Percentiles rank a stretch among this genome's conserved stretches.
phyloP scores from a whole-genome alignment of 2,888 invertebrate species.

The Nemoura dubitans region DNA sequence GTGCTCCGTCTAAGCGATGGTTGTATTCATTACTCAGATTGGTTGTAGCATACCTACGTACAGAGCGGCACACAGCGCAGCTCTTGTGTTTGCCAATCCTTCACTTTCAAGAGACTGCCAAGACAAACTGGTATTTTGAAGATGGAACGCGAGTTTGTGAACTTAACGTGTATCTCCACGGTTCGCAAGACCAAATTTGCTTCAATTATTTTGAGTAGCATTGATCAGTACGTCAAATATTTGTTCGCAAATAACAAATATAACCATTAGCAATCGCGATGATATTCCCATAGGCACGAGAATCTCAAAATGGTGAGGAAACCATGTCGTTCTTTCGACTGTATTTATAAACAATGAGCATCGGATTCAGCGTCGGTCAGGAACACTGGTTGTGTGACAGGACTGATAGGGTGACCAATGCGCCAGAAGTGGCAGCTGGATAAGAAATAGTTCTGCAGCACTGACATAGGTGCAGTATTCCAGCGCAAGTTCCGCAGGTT shows the following conservation, averaged over 20 bases:
- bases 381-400: too few species aligned
- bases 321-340: too few species aligned
- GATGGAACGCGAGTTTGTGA: not conserved
- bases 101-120: not conserved
- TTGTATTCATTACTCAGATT: not conserved
- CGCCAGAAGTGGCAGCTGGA: too few species aligned
- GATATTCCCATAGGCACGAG: not conserved
- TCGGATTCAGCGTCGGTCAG: too few species aligned
- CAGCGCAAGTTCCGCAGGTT: too few species aligned
- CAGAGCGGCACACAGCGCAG: not conserved
- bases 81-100: not conserved
- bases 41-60: not conserved
- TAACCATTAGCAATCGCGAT: not conserved
- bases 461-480: too few species aligned
- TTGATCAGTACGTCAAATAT: not conserved
- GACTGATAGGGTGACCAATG: too few species aligned
- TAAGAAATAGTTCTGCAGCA: too few species aligned
- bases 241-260: not conserved
- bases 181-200: not conserved
- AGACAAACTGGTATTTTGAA: not conserved
- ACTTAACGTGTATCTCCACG: not conserved
- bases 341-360: too few species aligned
- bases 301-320: not conserved
- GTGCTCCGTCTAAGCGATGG: not conserved
- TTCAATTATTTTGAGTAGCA: not conserved